phyloP scores from a whole-genome alignment of 2,797 vertebrate genomes.

The Stomatorhinus walkeri region DNA sequence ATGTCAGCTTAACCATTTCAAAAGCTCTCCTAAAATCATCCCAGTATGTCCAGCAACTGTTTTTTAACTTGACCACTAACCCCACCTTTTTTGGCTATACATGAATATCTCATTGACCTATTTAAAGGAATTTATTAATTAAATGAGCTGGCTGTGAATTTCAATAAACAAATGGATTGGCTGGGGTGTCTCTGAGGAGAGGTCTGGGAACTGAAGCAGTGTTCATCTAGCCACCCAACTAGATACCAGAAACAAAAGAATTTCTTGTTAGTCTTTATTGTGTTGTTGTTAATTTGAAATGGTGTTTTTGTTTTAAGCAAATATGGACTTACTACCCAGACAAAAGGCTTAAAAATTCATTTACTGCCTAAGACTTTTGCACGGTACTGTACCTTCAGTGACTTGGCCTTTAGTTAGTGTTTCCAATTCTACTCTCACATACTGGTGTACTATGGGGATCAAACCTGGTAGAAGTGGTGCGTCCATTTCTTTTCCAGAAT shows the following conservation, averaged over 20 bases:
- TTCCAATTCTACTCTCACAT: neutral
- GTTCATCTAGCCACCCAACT: neutral
- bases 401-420: neutral
- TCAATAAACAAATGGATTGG: neutral
- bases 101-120: neutral
- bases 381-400: neutral
- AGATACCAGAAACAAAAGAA: neutral
- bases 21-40: neutral
- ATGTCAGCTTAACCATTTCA: neutral
- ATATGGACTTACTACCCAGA: neutral
- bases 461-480: neutral
- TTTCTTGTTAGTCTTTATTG: neutral
- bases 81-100: neutral
- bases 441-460: neutral
- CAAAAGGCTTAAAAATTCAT: neutral
- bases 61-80: neutral
- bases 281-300: neutral
- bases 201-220: neutral
- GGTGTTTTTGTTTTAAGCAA: neutral
- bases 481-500: neutral
- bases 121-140: neutral
- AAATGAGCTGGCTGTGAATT: neutral
- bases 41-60: neutral
- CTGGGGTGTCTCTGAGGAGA: neutral
- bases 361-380: neutral